Base-by-base conservation (phyloP, 2,797 vertebrate species). In the Pelochelys cantorii region DNA sequence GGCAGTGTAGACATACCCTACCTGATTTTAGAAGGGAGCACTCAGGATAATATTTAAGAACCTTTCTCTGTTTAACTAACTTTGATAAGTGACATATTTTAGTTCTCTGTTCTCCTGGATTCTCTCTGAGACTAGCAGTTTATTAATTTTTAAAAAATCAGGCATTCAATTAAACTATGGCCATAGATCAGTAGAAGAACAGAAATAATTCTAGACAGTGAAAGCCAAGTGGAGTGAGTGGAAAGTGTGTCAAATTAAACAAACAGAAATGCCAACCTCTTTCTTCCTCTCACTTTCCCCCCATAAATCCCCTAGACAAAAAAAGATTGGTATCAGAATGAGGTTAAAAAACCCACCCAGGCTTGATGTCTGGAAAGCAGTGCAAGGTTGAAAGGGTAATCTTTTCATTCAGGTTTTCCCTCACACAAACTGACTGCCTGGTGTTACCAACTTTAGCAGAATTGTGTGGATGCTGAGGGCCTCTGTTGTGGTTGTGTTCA, bases 21-120 rank as follows among this genome's bases (percentile, higher is more conserved):
- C 81, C 79, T 90, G 25, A 4, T 88, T 31, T 48, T 48, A 48
- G 42, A 85, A 65, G 18, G 82, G 59, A 29, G 22, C 80, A 59
- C 89, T 54, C 4, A 83, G 90, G 89, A 59, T n/a, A 22, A 3
- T n/a, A 2, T 81, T 85, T 15, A 81, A 95, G 80, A 29, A 29
- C 75, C 11, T 0, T 68, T 92, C 89, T 78, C 59, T 65, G 34
- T 86, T 83, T 86, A 94, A 94, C 93, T 88, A 91, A 94, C 88
- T 86, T 62, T 71, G 80, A 48, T 80, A 56, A 42, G 0, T 3
- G 59, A 75, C 18, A 2, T 89, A 79, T 86, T 81, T 93, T 89
- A 84, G 85, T 57, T 1, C 89, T 81, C 34, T 0, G 0, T 34
- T 79, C 80, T 62, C 79, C 81, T 4, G 11, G 79, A 53, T 22